Percentiles rank a stretch among this genome's conserved stretches.
Evolutionary conservation across 2,888 invertebrate species (phyloP).

Genomic region (Pardosa pseudoannulata): DNA sequence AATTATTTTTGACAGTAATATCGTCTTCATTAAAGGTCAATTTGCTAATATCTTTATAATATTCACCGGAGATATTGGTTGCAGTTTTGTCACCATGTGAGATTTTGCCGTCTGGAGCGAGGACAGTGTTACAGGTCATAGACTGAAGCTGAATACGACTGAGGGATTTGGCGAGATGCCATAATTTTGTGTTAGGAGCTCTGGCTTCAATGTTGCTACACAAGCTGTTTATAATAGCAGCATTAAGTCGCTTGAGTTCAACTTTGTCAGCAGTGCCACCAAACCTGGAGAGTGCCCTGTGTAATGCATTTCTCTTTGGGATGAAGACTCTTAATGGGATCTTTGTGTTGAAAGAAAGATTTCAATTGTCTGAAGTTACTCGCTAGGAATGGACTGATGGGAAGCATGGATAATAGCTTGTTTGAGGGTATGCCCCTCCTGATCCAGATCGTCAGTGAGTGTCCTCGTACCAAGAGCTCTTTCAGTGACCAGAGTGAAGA

Average conservation of each 20-base stretch:
- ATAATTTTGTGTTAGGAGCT: conserved; percentile 23
- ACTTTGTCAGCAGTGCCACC: not conserved
- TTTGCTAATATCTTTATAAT: conserved; percentile 21
- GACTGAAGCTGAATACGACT: not conserved
- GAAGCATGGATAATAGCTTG: conserved; percentile 5
- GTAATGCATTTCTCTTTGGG: conserved; percentile 9
- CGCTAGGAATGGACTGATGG: conserved; percentile 28
- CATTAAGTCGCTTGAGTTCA: conserved; percentile 24
- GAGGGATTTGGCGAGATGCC: not conserved
- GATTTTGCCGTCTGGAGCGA: not conserved
- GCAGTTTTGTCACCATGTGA: conserved; percentile 11
- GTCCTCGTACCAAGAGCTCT: conserved; percentile 19
- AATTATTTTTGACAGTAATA: not conserved
- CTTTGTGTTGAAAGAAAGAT: conserved; percentile 17
- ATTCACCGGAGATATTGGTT: conserved; percentile 17
- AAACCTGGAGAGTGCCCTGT: not conserved
- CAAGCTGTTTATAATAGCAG: conserved; percentile 10
- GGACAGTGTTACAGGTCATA: conserved; percentile 7
- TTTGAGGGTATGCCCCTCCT: conserved; percentile 7
- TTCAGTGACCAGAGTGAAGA: no score
- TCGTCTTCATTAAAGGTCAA: conserved; percentile 7
- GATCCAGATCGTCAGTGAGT: not conserved
- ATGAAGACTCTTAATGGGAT: conserved; percentile 16
- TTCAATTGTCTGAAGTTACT: conserved; percentile 30
- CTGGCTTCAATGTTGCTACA: conserved; percentile 23